A percentile compares a stretch with the other conserved stretches of the same genome.
phyloP scores from a whole-genome alignment of 2,797 vertebrate genomes.

The Ambastaia sidthimunki region DNA sequence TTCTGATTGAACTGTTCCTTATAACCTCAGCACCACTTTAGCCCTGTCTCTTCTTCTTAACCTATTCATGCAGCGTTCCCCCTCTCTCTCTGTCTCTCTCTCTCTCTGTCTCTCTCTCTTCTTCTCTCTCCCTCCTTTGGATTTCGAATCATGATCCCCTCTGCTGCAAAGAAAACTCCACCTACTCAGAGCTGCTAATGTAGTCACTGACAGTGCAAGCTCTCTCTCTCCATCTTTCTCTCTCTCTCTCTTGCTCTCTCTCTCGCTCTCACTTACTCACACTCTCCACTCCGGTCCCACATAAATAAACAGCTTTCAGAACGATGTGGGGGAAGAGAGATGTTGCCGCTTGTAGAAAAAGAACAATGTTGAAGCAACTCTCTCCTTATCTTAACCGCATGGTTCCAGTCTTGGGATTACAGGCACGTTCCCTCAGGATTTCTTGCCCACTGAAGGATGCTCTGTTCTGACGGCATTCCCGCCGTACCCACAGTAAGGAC shows the following conservation, averaged over 20 bases:
- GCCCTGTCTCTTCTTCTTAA: constrained; percentile 30
- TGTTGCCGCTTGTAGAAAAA: constrained; percentile 62
- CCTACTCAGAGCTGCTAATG: constrained; percentile 70
- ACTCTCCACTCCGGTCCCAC: constrained; percentile 58
- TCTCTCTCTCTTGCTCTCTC: constrained; percentile 35
- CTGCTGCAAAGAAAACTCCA: constrained; percentile 72
- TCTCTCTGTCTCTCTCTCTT: constrained; percentile 30
- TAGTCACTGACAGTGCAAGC: constrained; percentile 68
- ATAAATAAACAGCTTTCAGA: constrained; percentile 65
- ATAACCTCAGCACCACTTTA: constrained; percentile 13
- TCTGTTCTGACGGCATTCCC: constrained; percentile 61
- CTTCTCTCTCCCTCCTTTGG: constrained; percentile 53
- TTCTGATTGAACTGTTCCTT: background rate
- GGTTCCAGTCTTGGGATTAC: constrained; percentile 63
- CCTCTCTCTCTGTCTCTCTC: constrained; percentile 33
- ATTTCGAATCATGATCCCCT: constrained; percentile 69
- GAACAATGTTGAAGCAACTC: constrained; percentile 66
- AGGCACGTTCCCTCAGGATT: constrained; percentile 46
- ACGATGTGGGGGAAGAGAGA: constrained; percentile 65
- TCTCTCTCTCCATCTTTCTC: constrained; percentile 25
- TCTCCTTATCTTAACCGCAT: constrained; percentile 53
- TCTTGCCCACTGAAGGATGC: constrained; percentile 72
- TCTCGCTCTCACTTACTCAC: constrained; percentile 17
- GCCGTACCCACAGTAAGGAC: constrained; percentile 65
- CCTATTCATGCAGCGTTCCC: constrained; percentile 4